A percentile compares a stretch with the other conserved stretches of the same genome.
Conservation (phyloP, 2,113 vertebrate genomes). For the Halichoeres trimaculatus region DNA sequence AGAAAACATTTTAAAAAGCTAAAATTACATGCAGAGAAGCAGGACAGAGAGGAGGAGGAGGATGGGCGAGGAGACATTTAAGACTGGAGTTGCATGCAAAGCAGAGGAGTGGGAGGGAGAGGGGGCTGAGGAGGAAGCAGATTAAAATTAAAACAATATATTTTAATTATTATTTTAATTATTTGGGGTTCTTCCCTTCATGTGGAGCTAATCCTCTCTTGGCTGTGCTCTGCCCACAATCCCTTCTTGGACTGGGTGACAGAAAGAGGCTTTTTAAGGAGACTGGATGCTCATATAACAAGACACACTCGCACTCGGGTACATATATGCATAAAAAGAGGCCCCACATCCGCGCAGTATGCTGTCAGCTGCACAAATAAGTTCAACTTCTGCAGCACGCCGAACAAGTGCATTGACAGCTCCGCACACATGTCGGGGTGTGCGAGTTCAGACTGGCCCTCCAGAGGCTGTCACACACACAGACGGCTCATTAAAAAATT, state of each 20-base stretch:
- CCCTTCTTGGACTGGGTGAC: constrained; percentile 21
- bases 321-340: background rate
- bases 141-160: constrained; percentile 31
- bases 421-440: background rate
- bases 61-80: constrained; percentile 6
- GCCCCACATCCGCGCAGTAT: background rate
- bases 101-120: constrained; percentile 1
- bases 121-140: constrained; percentile 3
- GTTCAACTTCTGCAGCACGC: constrained; percentile 2
- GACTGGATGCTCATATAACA: constrained; percentile 9
- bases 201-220: constrained; percentile 48
- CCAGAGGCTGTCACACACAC: constrained; percentile 54
- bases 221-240: constrained; percentile 27
- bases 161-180: constrained; percentile 24
- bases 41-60: constrained; percentile 2
- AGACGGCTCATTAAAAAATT: constrained; percentile 74
- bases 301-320: background rate
- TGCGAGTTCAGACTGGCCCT: constrained; percentile 48
- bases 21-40: constrained; percentile 65
- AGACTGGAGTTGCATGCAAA: constrained; percentile 32
- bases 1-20: constrained; percentile 72
- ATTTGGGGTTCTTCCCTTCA: constrained; percentile 38
- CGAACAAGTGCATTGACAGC: constrained; percentile 14
- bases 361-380: constrained; percentile 15
- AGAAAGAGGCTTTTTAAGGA: constrained; percentile 33